These are phyloP conservation scores for Phyllostomus hastatus DNA, from an alignment of 2,113 vertebrate species.

Conservation along the genomic window DNA sequence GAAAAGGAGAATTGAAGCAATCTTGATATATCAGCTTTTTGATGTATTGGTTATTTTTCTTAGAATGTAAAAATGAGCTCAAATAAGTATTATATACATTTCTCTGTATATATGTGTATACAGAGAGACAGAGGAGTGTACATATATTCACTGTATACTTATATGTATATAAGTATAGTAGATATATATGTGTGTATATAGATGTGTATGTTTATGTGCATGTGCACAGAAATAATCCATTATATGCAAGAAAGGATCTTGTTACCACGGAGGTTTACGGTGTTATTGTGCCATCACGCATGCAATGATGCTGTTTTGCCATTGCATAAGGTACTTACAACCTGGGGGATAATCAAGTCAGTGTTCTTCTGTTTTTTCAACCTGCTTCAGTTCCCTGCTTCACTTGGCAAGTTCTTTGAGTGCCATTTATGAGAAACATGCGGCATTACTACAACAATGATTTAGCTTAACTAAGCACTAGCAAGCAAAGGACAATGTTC, in stretches of 20 bases:
- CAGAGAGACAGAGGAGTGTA: neutral
- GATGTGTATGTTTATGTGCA: neutral
- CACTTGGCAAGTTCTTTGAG: neutral
- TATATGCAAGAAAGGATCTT: neutral
- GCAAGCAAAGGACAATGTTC: neutral
- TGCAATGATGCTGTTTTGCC: neutral
- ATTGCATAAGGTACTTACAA: neutral
- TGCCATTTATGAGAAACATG: neutral
- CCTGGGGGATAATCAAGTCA: neutral
- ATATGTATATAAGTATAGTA: neutral
- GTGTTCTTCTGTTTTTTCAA: slow-evolving; percentile 15
- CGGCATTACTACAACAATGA: neutral
- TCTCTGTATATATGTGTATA: neutral
- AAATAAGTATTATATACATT: neutral
- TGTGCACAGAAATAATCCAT: neutral
- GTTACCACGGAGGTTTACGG: neutral
- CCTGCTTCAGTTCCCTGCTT: slow-evolving; percentile 40
- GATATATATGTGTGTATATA: neutral
- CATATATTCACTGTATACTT: neutral
- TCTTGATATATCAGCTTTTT: neutral
- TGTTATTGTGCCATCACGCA: neutral
- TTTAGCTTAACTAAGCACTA: neutral
- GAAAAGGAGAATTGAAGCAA: neutral
- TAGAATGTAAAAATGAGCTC: slow-evolving; percentile 1
- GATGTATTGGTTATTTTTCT: neutral